Base-by-base conservation (phyloP, 1,140 invertebrate genomes). In the Anagrus nilaparvatae region DNA sequence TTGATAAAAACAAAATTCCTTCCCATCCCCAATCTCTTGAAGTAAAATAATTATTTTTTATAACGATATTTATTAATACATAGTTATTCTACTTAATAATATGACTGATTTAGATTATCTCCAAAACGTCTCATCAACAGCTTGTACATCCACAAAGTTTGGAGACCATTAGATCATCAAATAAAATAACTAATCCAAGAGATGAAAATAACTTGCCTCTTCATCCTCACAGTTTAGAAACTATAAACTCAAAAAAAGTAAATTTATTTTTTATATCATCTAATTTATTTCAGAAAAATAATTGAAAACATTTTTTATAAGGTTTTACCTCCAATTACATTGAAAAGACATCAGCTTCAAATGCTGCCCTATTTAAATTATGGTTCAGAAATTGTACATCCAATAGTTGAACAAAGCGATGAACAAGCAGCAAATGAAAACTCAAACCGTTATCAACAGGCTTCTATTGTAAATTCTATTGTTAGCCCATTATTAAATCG, bases 351-450 rank as follows among this genome's bases (percentile, higher is more conserved):
- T 42, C 63, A 63, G 44, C 48, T 68, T 13, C 58, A 65, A 38
- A 52, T 74, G 53, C 69, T 76, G 51, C 76, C 77, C 13, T 82
- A 80, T 61, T 61, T 78, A 27, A 77, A 74, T 39, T 81, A 80
- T 53, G 78, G 80, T 32, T 82, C 79, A 27, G 81, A 85, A 58
- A 82, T 85, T 17, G 84, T 86, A 1, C 84, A 87, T 64, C 82
- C 84, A 2, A 87, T 88, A 53, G 83, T 79, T 3, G 84, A 88
- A 66, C 82, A 86, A 56, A 81, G 78, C 14, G 83, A 86, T 56
- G 83, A 87, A 63, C 83, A 81, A 67, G 64, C 66, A 43, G 49
- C 55, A 36, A 60, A 63, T 48, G 65, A 67, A 40, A 68, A 53
- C 50, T 51, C 59, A 8, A 54, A 54, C 13, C 56, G 54, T 31